phyloP scores from a whole-genome alignment of 2,113 vertebrate genomes.

The Microtus ochrogaster region DNA sequence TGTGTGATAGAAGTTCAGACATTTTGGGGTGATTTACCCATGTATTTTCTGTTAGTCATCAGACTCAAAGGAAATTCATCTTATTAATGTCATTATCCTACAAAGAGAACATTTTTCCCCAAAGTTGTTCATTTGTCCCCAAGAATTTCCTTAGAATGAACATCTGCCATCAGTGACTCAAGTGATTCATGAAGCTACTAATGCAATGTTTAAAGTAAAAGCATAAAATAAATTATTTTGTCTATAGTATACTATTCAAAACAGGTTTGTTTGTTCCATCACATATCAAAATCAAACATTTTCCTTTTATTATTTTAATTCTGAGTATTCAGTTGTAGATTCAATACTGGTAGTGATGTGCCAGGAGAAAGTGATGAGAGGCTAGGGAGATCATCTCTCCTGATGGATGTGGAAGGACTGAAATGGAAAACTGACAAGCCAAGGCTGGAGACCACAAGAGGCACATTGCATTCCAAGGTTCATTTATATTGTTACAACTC shows the following conservation, averaged over 20 bases:
- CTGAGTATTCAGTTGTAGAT: background rate
- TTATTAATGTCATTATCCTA: background rate
- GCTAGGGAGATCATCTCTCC: background rate
- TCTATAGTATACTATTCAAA: background rate
- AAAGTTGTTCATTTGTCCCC: background rate
- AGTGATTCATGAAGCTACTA: background rate
- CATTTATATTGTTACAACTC: background rate
- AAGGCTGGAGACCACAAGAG: background rate
- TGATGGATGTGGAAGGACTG: background rate
- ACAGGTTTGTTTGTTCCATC: background rate
- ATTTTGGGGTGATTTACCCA: background rate
- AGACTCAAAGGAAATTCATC: background rate
- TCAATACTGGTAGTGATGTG: background rate
- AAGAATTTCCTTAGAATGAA: background rate
- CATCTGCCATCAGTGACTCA: background rate
- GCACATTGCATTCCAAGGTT: background rate
- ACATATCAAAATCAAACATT: background rate
- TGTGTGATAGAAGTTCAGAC: background rate
- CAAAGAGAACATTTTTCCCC: background rate
- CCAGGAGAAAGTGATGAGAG: background rate
- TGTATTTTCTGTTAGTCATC: background rate
- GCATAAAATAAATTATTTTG: background rate
- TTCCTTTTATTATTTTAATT: background rate
- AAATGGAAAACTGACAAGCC: background rate
- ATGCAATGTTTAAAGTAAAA: background rate